A percentile compares a stretch with the other conserved stretches of the same genome.
Evolutionary conservation across 2,888 invertebrate species (phyloP).

Genomic region (Dynastes tityus): DNA sequence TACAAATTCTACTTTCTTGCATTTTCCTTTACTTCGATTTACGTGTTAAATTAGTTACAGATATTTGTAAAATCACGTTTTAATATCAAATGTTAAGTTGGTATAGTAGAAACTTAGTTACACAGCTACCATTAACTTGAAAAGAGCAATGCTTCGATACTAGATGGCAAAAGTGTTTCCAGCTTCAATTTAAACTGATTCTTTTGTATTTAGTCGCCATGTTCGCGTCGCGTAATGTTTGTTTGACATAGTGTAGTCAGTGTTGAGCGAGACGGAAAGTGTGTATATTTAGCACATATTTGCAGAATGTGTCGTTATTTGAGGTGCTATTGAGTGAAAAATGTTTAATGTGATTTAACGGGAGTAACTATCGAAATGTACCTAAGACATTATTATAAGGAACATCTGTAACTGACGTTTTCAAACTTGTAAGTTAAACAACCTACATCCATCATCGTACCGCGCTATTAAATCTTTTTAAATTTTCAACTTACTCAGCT

Average conservation of each 20-base stretch:
- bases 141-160: neutral
- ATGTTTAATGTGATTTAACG: slow-evolving; percentile 62
- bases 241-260: slow-evolving; percentile 51
- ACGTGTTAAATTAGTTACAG: too few relatives aligned
- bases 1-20: too few relatives aligned
- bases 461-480: slow-evolving; percentile 45
- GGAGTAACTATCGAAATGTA: slow-evolving; percentile 62
- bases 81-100: too few relatives aligned
- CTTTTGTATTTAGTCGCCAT: slow-evolving; percentile 52
- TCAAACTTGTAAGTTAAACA: slow-evolving; percentile 51
- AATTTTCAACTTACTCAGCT: slow-evolving; percentile 3
- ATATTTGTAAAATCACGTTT: too few relatives aligned
- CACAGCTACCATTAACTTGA: neutral
- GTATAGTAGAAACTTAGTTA: neutral
- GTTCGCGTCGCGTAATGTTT: slow-evolving; percentile 53
- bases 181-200: slow-evolving; percentile 32
- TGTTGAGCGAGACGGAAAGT: slow-evolving; percentile 65
- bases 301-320: slow-evolving; percentile 64
- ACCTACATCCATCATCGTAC: slow-evolving; percentile 38
- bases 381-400: slow-evolving; percentile 55
- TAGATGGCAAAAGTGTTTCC: slow-evolving; percentile 28
- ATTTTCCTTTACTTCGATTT: too few relatives aligned
- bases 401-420: slow-evolving; percentile 61
- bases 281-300: slow-evolving; percentile 65
- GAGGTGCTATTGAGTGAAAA: slow-evolving; percentile 61